phyloP scores from a whole-genome alignment of 2,888 invertebrate genomes.

The Cetonia aurata region DNA sequence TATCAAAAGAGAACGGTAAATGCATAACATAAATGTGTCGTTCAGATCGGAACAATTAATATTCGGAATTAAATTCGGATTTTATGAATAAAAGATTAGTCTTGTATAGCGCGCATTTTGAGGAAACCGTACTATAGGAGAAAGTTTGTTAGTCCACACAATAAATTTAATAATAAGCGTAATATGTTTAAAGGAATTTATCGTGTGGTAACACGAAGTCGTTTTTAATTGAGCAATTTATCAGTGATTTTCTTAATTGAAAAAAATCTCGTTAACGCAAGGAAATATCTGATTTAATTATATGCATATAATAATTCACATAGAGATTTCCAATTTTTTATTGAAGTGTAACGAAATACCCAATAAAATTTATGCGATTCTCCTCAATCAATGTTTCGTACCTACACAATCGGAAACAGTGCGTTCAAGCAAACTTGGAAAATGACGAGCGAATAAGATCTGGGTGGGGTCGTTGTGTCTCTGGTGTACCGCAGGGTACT shows the following conservation, averaged over 20 bases:
- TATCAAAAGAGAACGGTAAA: no score
- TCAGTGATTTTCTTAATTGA: constrained; percentile 7
- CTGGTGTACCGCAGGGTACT: no score
- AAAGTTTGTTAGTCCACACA: constrained; percentile 5
- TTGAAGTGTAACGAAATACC: no score
- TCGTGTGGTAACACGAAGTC: constrained; percentile 8
- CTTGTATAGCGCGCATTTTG: neutral
- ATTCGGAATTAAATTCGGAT: neutral
- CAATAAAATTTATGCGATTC: no score
- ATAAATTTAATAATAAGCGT: neutral
- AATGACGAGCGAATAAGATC: no score
- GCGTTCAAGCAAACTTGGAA: no score
- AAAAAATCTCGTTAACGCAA: neutral
- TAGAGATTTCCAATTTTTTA: no score
- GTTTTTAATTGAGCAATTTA: constrained; percentile 23
- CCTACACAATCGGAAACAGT: no score
- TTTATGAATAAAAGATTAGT: constrained; percentile 5
- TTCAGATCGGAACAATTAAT: neutral
- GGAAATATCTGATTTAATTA: neutral
- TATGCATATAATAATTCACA: no score
- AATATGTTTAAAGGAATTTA: neutral
- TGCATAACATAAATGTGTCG: no score
- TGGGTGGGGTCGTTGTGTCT: no score
- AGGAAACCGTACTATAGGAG: neutral
- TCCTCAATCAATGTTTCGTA: no score